These are phyloP conservation scores for Drosophila parthenogenetica DNA, from an alignment of 2,888 invertebrate species.

Conservation along the genomic window DNA sequence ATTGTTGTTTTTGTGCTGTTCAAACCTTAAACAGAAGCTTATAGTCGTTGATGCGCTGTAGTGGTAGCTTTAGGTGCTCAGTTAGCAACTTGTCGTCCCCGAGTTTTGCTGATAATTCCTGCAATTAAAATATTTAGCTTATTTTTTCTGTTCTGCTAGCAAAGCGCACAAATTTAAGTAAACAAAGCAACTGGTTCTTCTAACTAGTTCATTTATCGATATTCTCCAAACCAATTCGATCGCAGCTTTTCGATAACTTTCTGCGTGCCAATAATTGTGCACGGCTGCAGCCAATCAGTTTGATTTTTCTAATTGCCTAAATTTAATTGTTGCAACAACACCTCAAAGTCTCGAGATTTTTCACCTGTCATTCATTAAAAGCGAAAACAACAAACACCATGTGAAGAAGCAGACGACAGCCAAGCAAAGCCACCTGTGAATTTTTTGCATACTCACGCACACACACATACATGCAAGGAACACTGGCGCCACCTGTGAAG, in stretches of 20 bases:
- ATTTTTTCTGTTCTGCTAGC: too few species aligned
- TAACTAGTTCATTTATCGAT: too few species aligned
- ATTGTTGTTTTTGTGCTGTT: slow-evolving; percentile 2
- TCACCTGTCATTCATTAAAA: background rate
- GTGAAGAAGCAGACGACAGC: slow-evolving; percentile 11
- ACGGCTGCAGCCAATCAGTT: too few species aligned
- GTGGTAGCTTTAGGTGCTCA: slow-evolving; percentile 96
- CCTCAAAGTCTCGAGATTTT: background rate
- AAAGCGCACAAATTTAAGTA: background rate
- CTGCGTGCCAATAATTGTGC: too few species aligned
- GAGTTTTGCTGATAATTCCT: slow-evolving; percentile 93
- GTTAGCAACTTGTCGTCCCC: slow-evolving; percentile 95
- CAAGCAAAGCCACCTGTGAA: slow-evolving; percentile 18
- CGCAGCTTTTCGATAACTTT: too few species aligned
- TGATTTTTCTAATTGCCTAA: too few species aligned
- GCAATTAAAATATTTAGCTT: slow-evolving; percentile 69
- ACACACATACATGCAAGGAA: background rate
- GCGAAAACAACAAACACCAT: slow-evolving; percentile 10
- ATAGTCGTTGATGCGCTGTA: slow-evolving; percentile 98
- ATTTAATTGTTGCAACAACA: background rate
- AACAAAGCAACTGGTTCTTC: background rate
- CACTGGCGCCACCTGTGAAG: slow-evolving; percentile 14
- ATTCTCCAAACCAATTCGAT: too few species aligned
- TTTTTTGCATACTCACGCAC: background rate
- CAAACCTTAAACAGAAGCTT: slow-evolving; percentile 96